These are phyloP conservation scores for Sinosuthora webbiana DNA, from an alignment of 2,113 vertebrate species.

Conservation along the genomic window DNA sequence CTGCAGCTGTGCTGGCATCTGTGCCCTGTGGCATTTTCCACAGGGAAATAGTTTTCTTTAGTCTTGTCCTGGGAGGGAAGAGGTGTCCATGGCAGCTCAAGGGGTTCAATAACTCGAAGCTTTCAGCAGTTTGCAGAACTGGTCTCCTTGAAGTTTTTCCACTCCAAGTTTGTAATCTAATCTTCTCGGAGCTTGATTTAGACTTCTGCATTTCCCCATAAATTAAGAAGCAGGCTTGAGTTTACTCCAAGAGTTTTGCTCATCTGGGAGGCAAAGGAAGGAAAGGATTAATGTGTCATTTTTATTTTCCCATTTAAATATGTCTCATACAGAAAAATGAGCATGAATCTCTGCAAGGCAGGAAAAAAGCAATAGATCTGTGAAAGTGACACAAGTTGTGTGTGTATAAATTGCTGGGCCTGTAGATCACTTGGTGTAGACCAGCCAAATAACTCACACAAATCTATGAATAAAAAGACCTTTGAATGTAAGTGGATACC, in stretches of 20 bases:
- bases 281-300: slow-evolving; percentile 48
- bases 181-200: background rate
- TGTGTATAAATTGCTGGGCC: background rate
- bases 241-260: slow-evolving; percentile 3
- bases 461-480: background rate
- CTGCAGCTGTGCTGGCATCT: background rate
- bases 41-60: background rate
- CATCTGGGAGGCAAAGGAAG: slow-evolving; percentile 41
- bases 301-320: slow-evolving; percentile 43
- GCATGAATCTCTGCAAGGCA: background rate
- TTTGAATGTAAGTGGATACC: background rate
- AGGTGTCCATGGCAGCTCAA: fast-evolving
- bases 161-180: background rate
- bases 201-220: slow-evolving; percentile 13
- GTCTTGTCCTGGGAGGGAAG: background rate
- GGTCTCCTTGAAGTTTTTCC: background rate
- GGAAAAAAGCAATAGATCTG: background rate
- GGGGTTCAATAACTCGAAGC: background rate
- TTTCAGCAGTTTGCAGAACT: background rate
- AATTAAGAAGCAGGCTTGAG: slow-evolving; percentile 4
- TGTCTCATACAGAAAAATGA: background rate
- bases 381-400: background rate
- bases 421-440: background rate
- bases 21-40: background rate
- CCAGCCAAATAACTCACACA: background rate